A percentile compares a stretch with the other conserved stretches of the same genome.
Evolutionary conservation across 2,113 vertebrate species (phyloP).

Genomic region (Budorcas taxicolor): DNA sequence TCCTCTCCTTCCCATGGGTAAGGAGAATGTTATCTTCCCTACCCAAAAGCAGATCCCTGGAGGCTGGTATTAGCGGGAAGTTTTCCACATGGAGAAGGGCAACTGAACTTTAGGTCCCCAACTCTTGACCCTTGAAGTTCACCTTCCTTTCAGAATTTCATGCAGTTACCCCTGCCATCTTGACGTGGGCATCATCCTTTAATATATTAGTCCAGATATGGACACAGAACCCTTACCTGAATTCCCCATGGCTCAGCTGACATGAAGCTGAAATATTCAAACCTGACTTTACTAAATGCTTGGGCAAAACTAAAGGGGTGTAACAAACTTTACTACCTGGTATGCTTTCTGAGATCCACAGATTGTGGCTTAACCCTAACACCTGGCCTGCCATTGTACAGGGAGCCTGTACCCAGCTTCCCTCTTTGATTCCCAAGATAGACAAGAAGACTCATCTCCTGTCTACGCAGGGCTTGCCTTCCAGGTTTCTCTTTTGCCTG

Average conservation of each 20-base stretch:
- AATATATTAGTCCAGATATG: not conserved
- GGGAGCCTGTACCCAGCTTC: not conserved
- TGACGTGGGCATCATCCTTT: not conserved
- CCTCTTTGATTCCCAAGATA: not conserved
- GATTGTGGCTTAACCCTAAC: not conserved
- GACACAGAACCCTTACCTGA: not conserved
- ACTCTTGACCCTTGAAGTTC: not conserved
- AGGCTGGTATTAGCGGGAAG: not conserved
- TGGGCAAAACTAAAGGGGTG: not conserved
- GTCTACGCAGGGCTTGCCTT: not conserved
- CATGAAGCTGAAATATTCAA: not conserved
- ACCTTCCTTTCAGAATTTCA: constrained; percentile 3
- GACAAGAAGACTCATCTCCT: not conserved
- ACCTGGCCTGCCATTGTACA: not conserved
- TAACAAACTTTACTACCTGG: not conserved
- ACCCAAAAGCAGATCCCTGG: not conserved
- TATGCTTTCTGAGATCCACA: not conserved
- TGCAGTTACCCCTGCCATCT: not conserved
- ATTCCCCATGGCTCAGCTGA: not conserved
- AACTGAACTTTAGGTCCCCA: not conserved
- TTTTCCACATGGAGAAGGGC: not conserved
- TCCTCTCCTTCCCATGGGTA: not conserved
- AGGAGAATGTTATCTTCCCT: not conserved
- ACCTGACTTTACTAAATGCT: not conserved
- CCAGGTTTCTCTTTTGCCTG: not conserved